Base-by-base conservation (phyloP, 2,888 invertebrate species). In the Andricus quercusramuli region DNA sequence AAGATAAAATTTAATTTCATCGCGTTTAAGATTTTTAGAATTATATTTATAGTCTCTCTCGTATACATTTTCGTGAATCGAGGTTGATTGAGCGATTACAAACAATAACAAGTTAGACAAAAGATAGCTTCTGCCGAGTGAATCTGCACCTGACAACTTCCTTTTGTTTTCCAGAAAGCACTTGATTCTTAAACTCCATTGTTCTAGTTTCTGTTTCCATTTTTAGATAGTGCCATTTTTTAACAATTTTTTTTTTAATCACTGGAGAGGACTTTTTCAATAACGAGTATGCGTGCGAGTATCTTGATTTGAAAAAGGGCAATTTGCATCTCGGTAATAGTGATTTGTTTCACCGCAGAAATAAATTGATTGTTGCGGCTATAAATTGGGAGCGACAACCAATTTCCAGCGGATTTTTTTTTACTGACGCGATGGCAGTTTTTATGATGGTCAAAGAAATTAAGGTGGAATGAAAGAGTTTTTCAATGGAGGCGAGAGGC, bases 321-420 rank as follows among this genome's bases (percentile, higher is more conserved):
- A 74, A 59, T 74, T 74, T 74, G 51, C 56, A 56, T 22, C 56
- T 29, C 56, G 32, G 74, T 74, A n/a, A 37, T 74, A 56, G 74
- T 56, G 29, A 74, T 74, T 51, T 74, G 74, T 74, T 74, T 37
- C 15, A 1, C 74, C 32, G n/a, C 56, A 32, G 56, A 15, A 3
- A 74, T 20, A 51, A 74, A 74, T 74, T 74, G 74, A 74, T 74
- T 74, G 74, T 74, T 25, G 51, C n/a, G 15, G 74, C 29, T 29
- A 74, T 56, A 74, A 74, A 74, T 74, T 74, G 37, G 37, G 29
- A 51, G 32, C 9, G 32, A 37, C 74, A 59, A 74, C 13, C 74
- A 74, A 74, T 74, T 70, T 70, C 8, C 44, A 22, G n/a, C 22
- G n/a, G 9, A n/a, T 56, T 74, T 74, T 74, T 74, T 74, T 56